Evolutionary conservation across 1,140 invertebrate genomes (phyloP).

Genomic region (Phymastichus coffea): DNA sequence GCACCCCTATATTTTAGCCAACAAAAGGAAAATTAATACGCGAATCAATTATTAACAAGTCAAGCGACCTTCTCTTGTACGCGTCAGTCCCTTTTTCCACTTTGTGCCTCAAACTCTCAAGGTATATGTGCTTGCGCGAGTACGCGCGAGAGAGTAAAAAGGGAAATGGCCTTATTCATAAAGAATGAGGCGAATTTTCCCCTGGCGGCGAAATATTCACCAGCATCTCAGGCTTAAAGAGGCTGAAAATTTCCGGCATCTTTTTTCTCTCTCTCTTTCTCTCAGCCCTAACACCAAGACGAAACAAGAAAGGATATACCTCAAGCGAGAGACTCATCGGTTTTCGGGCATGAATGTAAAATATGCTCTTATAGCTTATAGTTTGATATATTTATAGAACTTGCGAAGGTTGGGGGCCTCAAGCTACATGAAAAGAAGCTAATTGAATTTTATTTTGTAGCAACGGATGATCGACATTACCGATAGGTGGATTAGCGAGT

Average conservation of each 20-base stretch:
- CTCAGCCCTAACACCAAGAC: too few relatives aligned
- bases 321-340: too few relatives aligned
- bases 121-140: not conserved
- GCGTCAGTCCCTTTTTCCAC: slow-evolving; percentile 18
- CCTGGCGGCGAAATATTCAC: slow-evolving; percentile 11
- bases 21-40: slow-evolving; percentile 22
- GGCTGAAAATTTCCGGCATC: slow-evolving; percentile 19
- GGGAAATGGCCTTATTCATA: slow-evolving; percentile 27
- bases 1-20: slow-evolving; percentile 11
- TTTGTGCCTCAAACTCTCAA: slow-evolving; percentile 10
- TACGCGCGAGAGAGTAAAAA: slow-evolving; percentile 5
- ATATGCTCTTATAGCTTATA: too few relatives aligned
- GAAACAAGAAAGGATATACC: too few relatives aligned
- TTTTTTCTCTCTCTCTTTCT: too few relatives aligned
- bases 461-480: too few relatives aligned
- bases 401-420: too few relatives aligned
- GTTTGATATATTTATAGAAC: too few relatives aligned
- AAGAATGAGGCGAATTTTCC: slow-evolving; percentile 27
- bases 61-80: not conserved
- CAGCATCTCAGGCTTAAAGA: not conserved
- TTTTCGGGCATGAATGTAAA: too few relatives aligned
- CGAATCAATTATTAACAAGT: slow-evolving; percentile 27
- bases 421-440: too few relatives aligned
- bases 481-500: too few relatives aligned
- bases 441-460: too few relatives aligned